phyloP scores from a whole-genome alignment of 2,113 vertebrate genomes.

The Dipodomys merriami region DNA sequence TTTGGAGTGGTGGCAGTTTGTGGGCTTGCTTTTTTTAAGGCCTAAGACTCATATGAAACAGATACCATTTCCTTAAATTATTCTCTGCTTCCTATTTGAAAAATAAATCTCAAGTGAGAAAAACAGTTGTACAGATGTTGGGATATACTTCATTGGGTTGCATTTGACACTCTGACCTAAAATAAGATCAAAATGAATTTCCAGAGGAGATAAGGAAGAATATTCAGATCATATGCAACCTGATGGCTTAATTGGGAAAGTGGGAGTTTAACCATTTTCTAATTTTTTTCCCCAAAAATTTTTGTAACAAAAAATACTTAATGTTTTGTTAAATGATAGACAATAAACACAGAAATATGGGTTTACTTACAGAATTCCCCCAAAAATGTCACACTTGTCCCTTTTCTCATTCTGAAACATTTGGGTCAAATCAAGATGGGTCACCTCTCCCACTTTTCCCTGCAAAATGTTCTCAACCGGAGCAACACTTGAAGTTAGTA shows the following conservation, averaged over 20 bases:
- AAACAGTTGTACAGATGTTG: constrained; percentile 27
- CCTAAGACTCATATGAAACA: constrained; percentile 55
- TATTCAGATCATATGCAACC: not conserved
- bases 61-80: constrained; percentile 46
- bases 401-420: not conserved
- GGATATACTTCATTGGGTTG: not conserved
- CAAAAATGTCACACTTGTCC: not conserved
- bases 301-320: not conserved
- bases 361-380: not conserved
- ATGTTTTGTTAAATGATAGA: not conserved
- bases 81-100: constrained; percentile 43
- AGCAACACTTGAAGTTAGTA: not conserved
- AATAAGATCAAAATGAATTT: constrained; percentile 1
- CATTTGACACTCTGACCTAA: not conserved
- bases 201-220: not conserved
- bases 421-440: not conserved
- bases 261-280: not conserved
- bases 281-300: not conserved
- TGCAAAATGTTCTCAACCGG: not conserved
- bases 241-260: not conserved
- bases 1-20: not conserved
- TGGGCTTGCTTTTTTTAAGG: constrained; percentile 33
- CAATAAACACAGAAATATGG: not conserved
- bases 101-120: constrained; percentile 37
- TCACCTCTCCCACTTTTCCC: not conserved